Percentiles rank a stretch among this genome's conserved stretches.
Evolutionary conservation across 2,797 vertebrate species (phyloP).

Genomic region (Dallia pectoralis): DNA sequence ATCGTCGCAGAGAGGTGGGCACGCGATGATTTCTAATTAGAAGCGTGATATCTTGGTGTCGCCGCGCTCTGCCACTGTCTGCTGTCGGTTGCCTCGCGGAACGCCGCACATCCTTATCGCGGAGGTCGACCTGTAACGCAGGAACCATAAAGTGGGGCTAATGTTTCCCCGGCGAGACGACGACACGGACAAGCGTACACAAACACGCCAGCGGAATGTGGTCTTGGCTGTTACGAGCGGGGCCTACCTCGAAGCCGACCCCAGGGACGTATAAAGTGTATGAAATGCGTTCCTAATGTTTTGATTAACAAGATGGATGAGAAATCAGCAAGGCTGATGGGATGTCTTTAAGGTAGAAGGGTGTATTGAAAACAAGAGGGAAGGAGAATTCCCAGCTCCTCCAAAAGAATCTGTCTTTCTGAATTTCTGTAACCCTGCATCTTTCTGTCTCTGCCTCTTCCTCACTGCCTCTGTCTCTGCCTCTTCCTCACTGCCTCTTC

Average conservation of each 20-base stretch:
- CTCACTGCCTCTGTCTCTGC: neutral
- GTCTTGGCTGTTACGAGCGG: neutral
- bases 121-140: neutral
- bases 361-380: neutral
- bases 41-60: constrained; percentile 6
- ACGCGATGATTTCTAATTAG: constrained; percentile 16
- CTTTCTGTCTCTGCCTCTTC: no score
- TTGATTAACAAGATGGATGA: neutral
- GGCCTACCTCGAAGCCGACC: neutral
- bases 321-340: neutral
- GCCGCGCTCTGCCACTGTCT: neutral
- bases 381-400: neutral
- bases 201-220: neutral
- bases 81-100: neutral
- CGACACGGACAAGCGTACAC: neutral
- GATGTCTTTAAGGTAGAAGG: neutral
- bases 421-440: neutral
- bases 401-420: neutral
- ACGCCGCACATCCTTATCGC: no score
- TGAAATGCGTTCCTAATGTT: neutral
- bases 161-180: constrained; percentile 9
- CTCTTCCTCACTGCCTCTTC: no score
- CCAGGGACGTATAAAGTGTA: neutral
- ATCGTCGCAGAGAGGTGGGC: constrained; percentile 1
- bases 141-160: neutral